Percentiles rank a stretch among this genome's conserved stretches.
phyloP scores from a whole-genome alignment of 2,113 vertebrate genomes.

The Bos taurus region DNA sequence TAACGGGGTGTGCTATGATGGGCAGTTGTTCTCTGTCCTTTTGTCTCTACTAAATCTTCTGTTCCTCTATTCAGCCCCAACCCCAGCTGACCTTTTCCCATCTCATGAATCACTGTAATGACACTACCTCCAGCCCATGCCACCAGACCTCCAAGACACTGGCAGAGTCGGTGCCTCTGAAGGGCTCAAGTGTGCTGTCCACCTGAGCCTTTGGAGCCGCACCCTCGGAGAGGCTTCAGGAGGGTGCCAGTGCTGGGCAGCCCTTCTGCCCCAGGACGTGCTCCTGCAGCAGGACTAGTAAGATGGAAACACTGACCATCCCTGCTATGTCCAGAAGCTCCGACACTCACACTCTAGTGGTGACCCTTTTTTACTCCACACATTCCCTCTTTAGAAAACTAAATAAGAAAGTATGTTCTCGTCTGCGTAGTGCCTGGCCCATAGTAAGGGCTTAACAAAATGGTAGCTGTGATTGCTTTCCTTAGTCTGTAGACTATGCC shows the following conservation, averaged over 20 bases:
- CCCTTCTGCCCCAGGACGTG: neutral
- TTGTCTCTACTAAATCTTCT: conserved; percentile 51
- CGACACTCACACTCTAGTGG: neutral
- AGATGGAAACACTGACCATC: neutral
- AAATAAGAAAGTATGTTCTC: neutral
- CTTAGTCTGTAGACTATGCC: neutral
- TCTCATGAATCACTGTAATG: neutral
- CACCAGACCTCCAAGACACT: conserved; percentile 53
- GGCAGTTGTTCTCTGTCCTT: conserved; percentile 57
- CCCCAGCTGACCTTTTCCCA: neutral
- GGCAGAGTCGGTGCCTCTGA: neutral
- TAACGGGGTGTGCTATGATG: conserved; percentile 63
- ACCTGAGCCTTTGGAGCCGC: neutral
- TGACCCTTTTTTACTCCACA: neutral
- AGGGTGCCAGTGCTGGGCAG: neutral
- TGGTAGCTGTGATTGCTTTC: neutral
- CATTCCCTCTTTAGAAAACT: neutral
- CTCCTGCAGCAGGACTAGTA: neutral
- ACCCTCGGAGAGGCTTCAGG: neutral
- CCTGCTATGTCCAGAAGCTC: neutral
- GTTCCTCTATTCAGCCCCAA: neutral
- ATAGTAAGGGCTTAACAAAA: neutral
- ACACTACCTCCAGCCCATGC: neutral
- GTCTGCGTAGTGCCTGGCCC: neutral
- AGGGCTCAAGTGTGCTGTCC: neutral